These are phyloP conservation scores for Epirrhoe tristata DNA, from an alignment of 2,888 invertebrate species.

Conservation along the genomic window DNA sequence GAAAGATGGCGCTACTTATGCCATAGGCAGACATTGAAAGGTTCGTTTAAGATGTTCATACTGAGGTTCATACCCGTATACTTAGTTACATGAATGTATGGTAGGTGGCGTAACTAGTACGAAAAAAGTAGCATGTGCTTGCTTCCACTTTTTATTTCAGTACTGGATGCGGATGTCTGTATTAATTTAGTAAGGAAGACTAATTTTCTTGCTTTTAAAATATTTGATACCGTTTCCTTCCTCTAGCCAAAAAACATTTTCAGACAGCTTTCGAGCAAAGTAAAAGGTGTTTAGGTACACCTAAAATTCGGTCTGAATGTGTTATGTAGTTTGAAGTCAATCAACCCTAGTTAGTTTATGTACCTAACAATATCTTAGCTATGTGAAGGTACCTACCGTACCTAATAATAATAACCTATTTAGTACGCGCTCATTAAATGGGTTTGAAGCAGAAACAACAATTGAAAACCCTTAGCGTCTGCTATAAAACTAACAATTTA, in stretches of 20 bases:
- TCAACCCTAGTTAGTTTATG: too few species aligned
- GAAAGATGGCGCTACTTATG: slow-evolving; percentile 1
- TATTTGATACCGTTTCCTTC: too few species aligned
- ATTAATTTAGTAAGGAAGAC: too few species aligned
- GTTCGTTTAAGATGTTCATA: background rate
- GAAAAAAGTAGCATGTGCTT: background rate
- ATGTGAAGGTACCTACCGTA: too few species aligned
- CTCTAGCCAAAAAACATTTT: too few species aligned
- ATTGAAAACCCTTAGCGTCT: background rate
- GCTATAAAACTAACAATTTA: slow-evolving; percentile 19
- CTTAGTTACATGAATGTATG: slow-evolving; percentile 6
- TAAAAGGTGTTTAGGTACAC: too few species aligned
- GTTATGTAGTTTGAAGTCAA: too few species aligned
- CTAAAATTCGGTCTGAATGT: too few species aligned
- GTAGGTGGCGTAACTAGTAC: slow-evolving; percentile 35
- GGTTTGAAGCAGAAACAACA: background rate
- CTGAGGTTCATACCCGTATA: background rate
- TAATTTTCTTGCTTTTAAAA: too few species aligned
- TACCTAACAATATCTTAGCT: too few species aligned
- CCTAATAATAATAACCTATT: background rate
- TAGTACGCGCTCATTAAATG: background rate
- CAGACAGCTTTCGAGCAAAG: too few species aligned
- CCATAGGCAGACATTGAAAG: background rate
- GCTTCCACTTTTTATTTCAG: background rate
- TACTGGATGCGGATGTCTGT: background rate